A percentile compares a stretch with the other conserved stretches of the same genome.
Evolutionary conservation across 2,113 vertebrate genomes (phyloP).

Genomic region (Phrynosoma blainvillii): DNA sequence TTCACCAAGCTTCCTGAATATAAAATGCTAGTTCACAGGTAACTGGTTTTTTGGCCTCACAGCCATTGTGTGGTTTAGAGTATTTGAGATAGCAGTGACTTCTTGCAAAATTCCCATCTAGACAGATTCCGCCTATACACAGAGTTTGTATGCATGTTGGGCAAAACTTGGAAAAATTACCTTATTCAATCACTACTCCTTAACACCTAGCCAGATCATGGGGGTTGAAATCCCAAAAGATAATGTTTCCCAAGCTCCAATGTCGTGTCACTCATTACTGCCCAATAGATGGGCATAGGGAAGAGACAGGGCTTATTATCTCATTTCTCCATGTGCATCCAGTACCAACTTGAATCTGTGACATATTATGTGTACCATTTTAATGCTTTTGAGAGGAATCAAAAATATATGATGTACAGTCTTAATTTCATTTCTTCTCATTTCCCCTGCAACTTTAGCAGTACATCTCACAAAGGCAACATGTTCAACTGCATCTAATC

Average conservation of each 20-base stretch:
- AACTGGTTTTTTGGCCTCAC: neutral
- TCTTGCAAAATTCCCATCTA: neutral
- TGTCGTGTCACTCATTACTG: neutral
- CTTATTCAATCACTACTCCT: neutral
- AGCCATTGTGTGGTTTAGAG: neutral
- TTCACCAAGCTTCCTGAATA: neutral
- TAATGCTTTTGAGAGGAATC: neutral
- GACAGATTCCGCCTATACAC: neutral
- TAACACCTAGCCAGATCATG: too few species aligned
- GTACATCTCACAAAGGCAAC: constrained; percentile 44
- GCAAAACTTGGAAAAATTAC: neutral
- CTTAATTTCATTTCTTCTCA: constrained; percentile 41
- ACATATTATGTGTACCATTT: neutral
- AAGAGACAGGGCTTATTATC: neutral
- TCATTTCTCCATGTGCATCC: neutral
- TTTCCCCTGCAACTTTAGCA: constrained; percentile 24
- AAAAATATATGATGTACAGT: neutral
- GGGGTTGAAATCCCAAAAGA: too few species aligned
- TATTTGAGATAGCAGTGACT: neutral
- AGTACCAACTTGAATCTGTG: neutral
- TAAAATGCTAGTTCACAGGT: neutral
- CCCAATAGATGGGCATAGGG: neutral
- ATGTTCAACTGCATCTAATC: constrained; percentile 11
- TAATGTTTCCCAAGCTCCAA: too few species aligned
- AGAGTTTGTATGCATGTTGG: neutral